Evolutionary conservation across 2,888 invertebrate species (phyloP), one percentile per base, ranked within the genome.

Genomic region (Abrostola triplasia): DNA sequence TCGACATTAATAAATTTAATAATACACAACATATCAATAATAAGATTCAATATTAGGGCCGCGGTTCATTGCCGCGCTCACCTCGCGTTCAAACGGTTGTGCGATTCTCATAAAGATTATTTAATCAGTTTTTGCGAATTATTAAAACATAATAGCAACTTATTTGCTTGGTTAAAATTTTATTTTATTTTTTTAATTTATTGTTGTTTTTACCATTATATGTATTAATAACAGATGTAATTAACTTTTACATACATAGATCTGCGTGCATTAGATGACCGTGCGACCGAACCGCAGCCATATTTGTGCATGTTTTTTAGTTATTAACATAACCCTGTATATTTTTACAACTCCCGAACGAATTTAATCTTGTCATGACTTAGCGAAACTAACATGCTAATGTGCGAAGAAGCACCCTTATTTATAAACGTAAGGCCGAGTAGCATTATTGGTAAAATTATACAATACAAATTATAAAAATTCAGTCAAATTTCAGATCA

Each of bases 391-490:
- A 77, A 80, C 71, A 76, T 74, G 76, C 79, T 74, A 63, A 65
- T 67, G 82, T 86, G 85, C 83, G 70, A 53, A 55, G 8, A 80
- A 88, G 90, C 89, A 89, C 90, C 89, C 55, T 67, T 81, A 82
- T 68, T 70, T 73, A 54, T 36, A 61, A 63, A 71, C 41, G 13
- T 63, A 77, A 59, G 57, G 51, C 55, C 6, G 40, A 58, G 57
- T n/a, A 64, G 64, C 42, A 59, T 9, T 60, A 40, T 41, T 59
- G 64, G 53, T 65, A 49, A 68, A 68, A 66, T 64, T 61, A 67
- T 57, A 70, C 51, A 49, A 59, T 10, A 54, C 58, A 60, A 47
- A 47, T 13, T 13, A 5, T n/a, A n/a, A 41, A 41, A 41, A n/a
- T 9, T 24, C 9, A 47, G 42, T 24, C 42, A 4, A 24, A 44